Base-by-base conservation (phyloP, 2,888 invertebrate species). In the Synergus japonicus region DNA sequence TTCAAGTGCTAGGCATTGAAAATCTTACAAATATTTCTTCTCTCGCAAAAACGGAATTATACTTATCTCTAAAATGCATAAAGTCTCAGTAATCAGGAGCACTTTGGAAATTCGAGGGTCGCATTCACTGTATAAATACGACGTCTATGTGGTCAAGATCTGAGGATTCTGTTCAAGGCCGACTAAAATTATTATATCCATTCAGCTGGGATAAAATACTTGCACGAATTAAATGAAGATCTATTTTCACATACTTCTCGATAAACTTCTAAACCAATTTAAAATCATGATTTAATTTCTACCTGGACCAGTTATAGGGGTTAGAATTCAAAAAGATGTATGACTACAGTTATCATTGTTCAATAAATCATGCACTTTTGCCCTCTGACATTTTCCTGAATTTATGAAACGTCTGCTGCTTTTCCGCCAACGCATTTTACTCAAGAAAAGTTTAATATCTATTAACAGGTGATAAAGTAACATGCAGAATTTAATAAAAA, bases 401-500 rank as follows among this genome's bases (percentile, higher is more conserved):
- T 69, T 69, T 69, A 49, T 69, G 67, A 13, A 69, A 46, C 29
- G n/a, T 49, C 46, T 69, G 67, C 46, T 69, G 44, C 15, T 69
- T 46, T 22, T 49, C 46, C 67, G 44, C 22, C 5, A 13, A 18
- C 10, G 22, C 44, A 67, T 8, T 69, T 67, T 67, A 46, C 22
- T 1, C 29, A 7, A 18, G 29, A 69, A 69, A 69, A 69, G 46
- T 69, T 69, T 29, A 49, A 49, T 69, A 49, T 69, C 67, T 18
- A 15, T 69, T 44, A 13, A 22, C 44, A 12, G 18, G n/a, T 18
- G 5, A 67, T 67, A 46, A 22, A 46, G n/a, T 43, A 22, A 13
- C 12, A 44, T 46, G 46, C 46, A 43, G 10, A 15, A 15, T 49
- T 49, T 49, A 49, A 49, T 49, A 5, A 13, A 15, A 49, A 5